Percentiles rank a stretch among this genome's conserved stretches.
Conservation (phyloP, 2,113 vertebrate species). For the Upupa epops region DNA sequence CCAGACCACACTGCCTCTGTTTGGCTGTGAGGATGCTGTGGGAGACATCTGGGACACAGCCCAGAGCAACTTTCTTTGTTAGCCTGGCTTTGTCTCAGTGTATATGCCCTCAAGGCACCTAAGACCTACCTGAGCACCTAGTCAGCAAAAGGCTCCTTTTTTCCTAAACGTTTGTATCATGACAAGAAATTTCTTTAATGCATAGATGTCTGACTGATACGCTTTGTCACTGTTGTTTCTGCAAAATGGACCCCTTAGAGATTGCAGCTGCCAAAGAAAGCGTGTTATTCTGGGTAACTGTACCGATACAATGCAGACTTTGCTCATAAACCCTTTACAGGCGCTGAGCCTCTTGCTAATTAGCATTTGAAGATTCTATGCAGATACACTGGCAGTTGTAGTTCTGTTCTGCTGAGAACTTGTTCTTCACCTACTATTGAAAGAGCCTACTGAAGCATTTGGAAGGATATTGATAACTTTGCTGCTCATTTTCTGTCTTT, state of each 20-base stretch:
- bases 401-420: background rate
- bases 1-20: too few relatives aligned
- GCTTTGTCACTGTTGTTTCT: background rate
- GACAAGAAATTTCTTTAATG: background rate
- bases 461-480: background rate
- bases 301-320: background rate
- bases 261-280: background rate
- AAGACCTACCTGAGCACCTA: background rate
- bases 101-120: too few relatives aligned
- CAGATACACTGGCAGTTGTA: background rate
- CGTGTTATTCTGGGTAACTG: background rate
- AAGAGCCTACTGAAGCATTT: background rate
- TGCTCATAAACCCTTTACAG: background rate
- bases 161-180: background rate
- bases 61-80: background rate
- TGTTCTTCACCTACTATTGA: background rate
- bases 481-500: background rate
- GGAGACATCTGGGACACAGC: too few relatives aligned
- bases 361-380: background rate
- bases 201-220: fast-evolving
- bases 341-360: fast-evolving
- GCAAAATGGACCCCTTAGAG: background rate
- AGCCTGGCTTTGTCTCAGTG: background rate
- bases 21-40: too few relatives aligned
- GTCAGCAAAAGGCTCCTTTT: fast-evolving